These are phyloP conservation scores for Xylocampa areola DNA, from an alignment of 2,888 invertebrate species.

Conservation along the genomic window DNA sequence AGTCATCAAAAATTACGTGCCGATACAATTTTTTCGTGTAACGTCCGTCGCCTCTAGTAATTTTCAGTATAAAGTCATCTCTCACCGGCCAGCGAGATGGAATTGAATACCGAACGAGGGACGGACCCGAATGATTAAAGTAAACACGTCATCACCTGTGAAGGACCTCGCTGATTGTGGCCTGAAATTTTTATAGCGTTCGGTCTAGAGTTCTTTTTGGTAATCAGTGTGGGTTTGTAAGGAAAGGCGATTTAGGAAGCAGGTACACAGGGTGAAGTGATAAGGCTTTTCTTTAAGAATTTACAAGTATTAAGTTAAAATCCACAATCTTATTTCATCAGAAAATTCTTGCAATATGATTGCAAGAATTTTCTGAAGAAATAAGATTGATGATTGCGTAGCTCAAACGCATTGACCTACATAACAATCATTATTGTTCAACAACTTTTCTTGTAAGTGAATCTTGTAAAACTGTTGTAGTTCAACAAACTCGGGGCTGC, in stretches of 20 bases:
- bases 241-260: slow-evolving; percentile 14
- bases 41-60: slow-evolving; percentile 22
- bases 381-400: too few relatives aligned
- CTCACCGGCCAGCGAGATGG: slow-evolving; percentile 47
- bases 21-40: slow-evolving; percentile 22
- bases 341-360: too few relatives aligned
- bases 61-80: slow-evolving; percentile 61
- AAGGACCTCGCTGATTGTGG: slow-evolving; percentile 64
- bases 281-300: too few relatives aligned
- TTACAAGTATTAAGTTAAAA: too few relatives aligned
- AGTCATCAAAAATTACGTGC: slow-evolving; percentile 9
- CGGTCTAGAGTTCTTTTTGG: slow-evolving; percentile 48
- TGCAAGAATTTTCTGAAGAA: too few relatives aligned
- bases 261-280: neutral
- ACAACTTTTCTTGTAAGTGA: too few relatives aligned
- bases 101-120: slow-evolving; percentile 67
- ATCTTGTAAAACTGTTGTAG: too few relatives aligned
- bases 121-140: slow-evolving; percentile 66
- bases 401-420: too few relatives aligned
- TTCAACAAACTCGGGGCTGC: neutral
- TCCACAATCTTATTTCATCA: too few relatives aligned
- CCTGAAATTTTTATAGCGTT: slow-evolving; percentile 67
- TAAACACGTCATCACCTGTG: slow-evolving; percentile 65
- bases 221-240: slow-evolving; percentile 34
- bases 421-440: too few relatives aligned